Base-by-base conservation (phyloP, 2,797 vertebrate species). In the Gallinago nigripennis region DNA sequence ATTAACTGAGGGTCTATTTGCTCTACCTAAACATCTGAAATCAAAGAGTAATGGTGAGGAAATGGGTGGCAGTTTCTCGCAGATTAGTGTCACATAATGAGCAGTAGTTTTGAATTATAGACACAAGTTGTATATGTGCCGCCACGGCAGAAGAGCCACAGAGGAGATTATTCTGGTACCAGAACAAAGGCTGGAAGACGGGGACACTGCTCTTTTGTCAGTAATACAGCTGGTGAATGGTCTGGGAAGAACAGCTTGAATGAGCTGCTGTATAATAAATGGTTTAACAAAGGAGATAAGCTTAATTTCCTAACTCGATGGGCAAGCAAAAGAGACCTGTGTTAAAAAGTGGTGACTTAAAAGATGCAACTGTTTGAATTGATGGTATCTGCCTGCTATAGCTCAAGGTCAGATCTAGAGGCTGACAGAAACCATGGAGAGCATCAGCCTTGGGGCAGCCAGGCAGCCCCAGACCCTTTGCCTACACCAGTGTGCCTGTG, bases 11-110 rank as follows among this genome's bases (percentile, higher is more conserved):
- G 46, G 25, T 66, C 70, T 89, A 66, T 85, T 71, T 82, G 70
- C 53, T 39, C 82, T 86, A 77, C 82, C 86, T 77, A 76, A 93
- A 93, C 48, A 77, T 56, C 65, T 86, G 82, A 89, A 90, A 77
- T 85, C 70, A 56, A 63, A 92, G 53, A 77, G 60, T 82, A 77
- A 90, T 66, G 58, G 53, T 65, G 71, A 90, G 77, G 86, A 93
- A 86, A 86, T 76, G 48, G 71, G 65, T 71, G 58, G 64, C 71
- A 89, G 82, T 85, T 82, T 71, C 86, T 86, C 8, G 2, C 58
- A 77, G 86, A 86, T 93, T 82, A 85, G 58, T 72, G 82, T 72
- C 65, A 50, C 41, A 13, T 86, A 77, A 89, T 82, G 70, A 93
- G 71, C 82, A 65, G 31, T 77, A 60, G 35, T 54, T 90, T 65